These are phyloP conservation scores for Muraenolepis orangiensis DNA, from an alignment of 2,797 vertebrate genomes.

Conservation along the genomic window DNA sequence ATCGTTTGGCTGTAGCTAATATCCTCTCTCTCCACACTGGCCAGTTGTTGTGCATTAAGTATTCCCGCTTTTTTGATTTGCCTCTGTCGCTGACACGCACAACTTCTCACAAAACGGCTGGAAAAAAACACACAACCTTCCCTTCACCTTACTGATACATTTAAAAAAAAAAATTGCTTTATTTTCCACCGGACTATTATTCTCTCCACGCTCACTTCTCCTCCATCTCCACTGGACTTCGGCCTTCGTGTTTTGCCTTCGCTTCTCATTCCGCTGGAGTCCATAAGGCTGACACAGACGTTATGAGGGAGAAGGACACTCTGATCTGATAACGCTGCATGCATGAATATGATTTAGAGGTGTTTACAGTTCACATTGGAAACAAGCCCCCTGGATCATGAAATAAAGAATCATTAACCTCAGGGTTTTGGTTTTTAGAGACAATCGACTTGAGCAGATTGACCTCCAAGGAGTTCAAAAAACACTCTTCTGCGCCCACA, in stretches of 20 bases:
- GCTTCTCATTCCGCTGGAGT: neutral
- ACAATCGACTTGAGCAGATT: neutral
- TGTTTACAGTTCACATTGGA: neutral
- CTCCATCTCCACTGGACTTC: neutral
- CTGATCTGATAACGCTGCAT: neutral
- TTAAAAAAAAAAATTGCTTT: neutral
- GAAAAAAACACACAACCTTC: too few species aligned
- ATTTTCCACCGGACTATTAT: neutral
- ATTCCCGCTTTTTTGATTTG: neutral
- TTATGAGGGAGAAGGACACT: neutral
- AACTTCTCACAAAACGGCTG: too few species aligned
- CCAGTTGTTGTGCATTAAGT: neutral
- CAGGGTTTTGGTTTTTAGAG: neutral
- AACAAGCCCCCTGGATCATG: neutral
- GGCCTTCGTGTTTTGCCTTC: neutral
- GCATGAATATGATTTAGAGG: neutral
- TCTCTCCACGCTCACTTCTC: neutral
- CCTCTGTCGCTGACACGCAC: neutral
- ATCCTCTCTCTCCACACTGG: neutral
- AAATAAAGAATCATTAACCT: neutral
- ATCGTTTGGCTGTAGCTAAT: neutral
- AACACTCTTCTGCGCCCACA: too few species aligned
- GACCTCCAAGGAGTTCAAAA: neutral
- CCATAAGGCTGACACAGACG: neutral
- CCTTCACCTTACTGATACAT: neutral